Evolutionary conservation across 2,888 invertebrate genomes (phyloP), one percentile per base, ranked within the genome.

Genomic region (Odontomyia ornata): DNA sequence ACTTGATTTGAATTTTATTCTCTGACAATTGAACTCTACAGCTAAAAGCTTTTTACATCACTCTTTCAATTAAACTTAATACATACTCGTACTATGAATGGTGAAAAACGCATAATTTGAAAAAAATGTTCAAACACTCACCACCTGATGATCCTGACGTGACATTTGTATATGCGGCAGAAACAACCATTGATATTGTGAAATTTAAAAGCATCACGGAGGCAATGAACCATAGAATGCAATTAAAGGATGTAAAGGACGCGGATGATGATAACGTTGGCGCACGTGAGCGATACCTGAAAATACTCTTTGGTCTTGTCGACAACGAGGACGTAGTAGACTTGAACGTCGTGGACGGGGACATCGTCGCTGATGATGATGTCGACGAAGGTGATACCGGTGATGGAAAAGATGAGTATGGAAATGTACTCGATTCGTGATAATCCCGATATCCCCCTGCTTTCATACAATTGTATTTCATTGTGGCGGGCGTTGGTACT

Each of bases 271-370:
- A 65, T n/a, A 30, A 15, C 52, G 9, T 36, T 64, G 67, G 21
- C 21, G 46, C 3, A 23, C 46, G 69, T 13, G 69, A 23, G 25
- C 46, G 69, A 13, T 46, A 23, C 69, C 25, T 46, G 47, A 47
- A 69, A 46, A 46, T 69, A 47, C 47, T 69, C 69, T 69, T 69
- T 47, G 69, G 69, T 69, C 47, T 69, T 67, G 47, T 30, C 43
- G 65, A 36, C 36, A 36, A 36, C 36, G 9, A 36, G 36, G 36
- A 36, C 36, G 36, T 36, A 5, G 36, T 9, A n/a, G n/a, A n/a
- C 9, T 9, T 15, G 52, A 15, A 15, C 4, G 15, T 4, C 15
- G 52, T 52, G 4, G 52, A n/a, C 52, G 52, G 52, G 18, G 52
- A 13, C 52, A 43, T 43, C 43, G 43, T 43, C 43, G 13, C 43